Percentiles rank a stretch among this genome's conserved stretches.
Conservation (phyloP, 1,140 invertebrate genomes). For the Lordiphosa clarofinis region DNA sequence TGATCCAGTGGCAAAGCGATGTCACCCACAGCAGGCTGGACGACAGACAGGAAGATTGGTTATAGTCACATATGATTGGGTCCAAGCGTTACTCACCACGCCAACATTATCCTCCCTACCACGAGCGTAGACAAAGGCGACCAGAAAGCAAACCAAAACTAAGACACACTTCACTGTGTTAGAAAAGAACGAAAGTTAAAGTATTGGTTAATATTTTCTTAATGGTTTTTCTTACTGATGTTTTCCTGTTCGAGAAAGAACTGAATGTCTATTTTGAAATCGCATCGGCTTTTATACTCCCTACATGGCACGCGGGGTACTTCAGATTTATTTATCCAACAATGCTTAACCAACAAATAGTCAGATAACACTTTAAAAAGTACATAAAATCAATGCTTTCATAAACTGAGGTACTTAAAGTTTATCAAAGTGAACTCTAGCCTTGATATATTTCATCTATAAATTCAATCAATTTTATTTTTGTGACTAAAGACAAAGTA, state of each 20-base stretch:
- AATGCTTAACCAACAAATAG: neutral
- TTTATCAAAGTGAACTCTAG: neutral
- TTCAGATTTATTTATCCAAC: conserved; percentile 12
- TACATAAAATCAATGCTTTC: neutral
- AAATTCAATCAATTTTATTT: too few species aligned
- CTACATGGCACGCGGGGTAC: neutral
- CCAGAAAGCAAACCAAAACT: neutral
- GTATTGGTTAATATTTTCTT: neutral
- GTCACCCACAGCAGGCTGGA: conserved; percentile 1
- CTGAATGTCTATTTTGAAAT: neutral
- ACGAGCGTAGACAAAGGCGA: neutral
- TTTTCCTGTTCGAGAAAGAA: neutral
- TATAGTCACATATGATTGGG: neutral
- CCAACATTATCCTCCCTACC: neutral
- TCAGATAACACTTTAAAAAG: neutral
- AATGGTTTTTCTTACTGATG: conserved; percentile 22
- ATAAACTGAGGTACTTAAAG: neutral
- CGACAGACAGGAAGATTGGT: neutral
- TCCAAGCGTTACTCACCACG: neutral
- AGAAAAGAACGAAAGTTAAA: neutral
- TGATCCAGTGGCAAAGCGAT: neutral
- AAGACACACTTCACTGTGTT: conserved; percentile 10
- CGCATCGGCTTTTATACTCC: conserved; percentile 25
- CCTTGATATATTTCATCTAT: too few species aligned
- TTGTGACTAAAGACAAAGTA: too few species aligned